phyloP scores from a whole-genome alignment of 53 echinoderm and acorn worm species.

The Paracentrotus lividus region DNA sequence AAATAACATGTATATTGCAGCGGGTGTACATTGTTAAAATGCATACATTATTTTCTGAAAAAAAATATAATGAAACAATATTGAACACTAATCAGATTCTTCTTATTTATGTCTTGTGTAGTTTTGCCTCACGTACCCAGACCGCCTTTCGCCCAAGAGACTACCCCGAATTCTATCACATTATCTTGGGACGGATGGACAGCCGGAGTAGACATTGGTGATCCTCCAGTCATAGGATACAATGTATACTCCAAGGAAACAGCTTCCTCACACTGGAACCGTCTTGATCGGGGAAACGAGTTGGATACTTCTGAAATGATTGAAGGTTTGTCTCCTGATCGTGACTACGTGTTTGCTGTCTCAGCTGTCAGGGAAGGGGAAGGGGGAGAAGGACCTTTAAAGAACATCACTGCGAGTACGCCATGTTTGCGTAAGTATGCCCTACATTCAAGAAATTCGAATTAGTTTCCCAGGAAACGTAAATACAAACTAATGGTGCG shows the following conservation, averaged over 20 bases:
- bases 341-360: constrained; percentile 11
- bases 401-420: background rate
- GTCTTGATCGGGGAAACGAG: background rate
- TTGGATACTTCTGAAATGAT: background rate
- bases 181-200: constrained; percentile 1
- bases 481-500: no score
- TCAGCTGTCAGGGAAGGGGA: background rate
- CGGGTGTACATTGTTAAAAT: no score
- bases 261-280: background rate
- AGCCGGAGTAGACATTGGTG: background rate
- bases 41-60: background rate
- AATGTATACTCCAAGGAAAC: constrained; percentile 22
- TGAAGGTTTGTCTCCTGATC: constrained; percentile 7
- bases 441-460: background rate
- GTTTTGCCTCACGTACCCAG: background rate
- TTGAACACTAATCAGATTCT: background rate
- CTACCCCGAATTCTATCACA: background rate
- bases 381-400: constrained; percentile 19
- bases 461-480: no score
- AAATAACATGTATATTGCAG: no score
- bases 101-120: background rate
- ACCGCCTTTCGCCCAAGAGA: background rate
- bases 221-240: constrained; percentile 40
- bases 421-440: constrained; percentile 13
- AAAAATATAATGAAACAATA: background rate